phyloP scores from a whole-genome alignment of 2,113 vertebrate genomes.

The Centropristis striata region DNA sequence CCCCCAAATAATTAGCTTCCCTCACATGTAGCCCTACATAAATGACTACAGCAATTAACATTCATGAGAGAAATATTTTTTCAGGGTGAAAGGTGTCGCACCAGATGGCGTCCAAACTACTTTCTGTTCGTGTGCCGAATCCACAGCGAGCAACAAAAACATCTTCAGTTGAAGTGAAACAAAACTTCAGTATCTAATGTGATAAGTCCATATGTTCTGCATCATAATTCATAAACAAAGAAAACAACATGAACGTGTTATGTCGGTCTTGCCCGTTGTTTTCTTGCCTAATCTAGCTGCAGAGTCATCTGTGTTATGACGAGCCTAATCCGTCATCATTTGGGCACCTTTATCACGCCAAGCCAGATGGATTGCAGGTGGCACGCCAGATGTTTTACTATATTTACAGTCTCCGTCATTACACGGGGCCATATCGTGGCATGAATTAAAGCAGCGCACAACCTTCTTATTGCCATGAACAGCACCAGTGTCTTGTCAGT shows the following conservation, averaged over 20 bases:
- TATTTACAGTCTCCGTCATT: slow-evolving; percentile 55
- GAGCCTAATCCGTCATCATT: slow-evolving; percentile 48
- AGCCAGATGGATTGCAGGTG: slow-evolving; percentile 70
- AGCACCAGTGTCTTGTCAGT: slow-evolving; percentile 10
- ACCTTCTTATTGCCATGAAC: not conserved
- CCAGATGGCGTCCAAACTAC: slow-evolving; percentile 35
- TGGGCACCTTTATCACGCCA: slow-evolving; percentile 37
- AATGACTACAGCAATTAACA: slow-evolving; percentile 8
- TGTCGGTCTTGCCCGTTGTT: slow-evolving; percentile 9
- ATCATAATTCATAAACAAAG: slow-evolving; percentile 6
- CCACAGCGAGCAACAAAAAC: not conserved
- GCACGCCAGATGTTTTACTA: slow-evolving; percentile 58
- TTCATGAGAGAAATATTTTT: slow-evolving; percentile 17
- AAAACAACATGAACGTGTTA: not conserved
- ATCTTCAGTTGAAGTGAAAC: not conserved
- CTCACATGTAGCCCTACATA: not conserved
- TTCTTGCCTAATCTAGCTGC: slow-evolving; percentile 6
- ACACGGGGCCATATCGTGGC: slow-evolving; percentile 2
- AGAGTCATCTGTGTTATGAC: slow-evolving; percentile 16
- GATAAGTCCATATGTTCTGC: slow-evolving; percentile 10
- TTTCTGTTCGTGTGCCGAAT: not conserved
- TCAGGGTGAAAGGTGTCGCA: not conserved
- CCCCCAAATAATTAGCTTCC: not conserved
- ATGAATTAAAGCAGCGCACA: slow-evolving; percentile 32
- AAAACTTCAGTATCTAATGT: not conserved